A percentile compares a stretch with the other conserved stretches of the same genome.
Evolutionary conservation across 2,888 invertebrate genomes (phyloP).

Genomic region (Bombylius discolor): DNA sequence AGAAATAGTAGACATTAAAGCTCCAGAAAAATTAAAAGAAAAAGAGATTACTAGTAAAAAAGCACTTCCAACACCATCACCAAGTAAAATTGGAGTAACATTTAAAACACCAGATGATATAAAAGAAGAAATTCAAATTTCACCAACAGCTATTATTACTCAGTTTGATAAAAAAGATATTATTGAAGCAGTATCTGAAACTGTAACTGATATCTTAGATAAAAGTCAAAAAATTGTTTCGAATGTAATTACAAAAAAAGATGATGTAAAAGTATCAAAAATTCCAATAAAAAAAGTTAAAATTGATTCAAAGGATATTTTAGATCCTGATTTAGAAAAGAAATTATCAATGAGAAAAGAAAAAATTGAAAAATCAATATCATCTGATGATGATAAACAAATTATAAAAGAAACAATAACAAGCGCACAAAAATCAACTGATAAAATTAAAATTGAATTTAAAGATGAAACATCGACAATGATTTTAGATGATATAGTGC

Average conservation of each 20-base stretch:
- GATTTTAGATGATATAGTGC: conserved; percentile 12
- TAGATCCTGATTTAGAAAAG: conserved; percentile 13
- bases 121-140: background rate
- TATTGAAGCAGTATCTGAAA: background rate
- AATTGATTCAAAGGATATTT: conserved; percentile 2
- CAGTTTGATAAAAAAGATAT: background rate
- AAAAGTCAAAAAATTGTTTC: background rate
- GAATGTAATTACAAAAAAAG: background rate
- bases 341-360: conserved; percentile 14
- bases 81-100: background rate
- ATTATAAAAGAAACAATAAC: conserved; percentile 5
- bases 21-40: background rate
- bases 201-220: background rate
- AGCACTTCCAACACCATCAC: background rate
- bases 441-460: conserved; percentile 14
- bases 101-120: background rate
- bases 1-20: background rate
- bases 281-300: background rate
- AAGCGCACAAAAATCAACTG: conserved; percentile 17
- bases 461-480: conserved; percentile 5
- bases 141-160: no score
- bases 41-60: background rate
- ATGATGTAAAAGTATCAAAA: background rate
- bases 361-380: conserved; percentile 13
- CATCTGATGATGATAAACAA: background rate